These are phyloP conservation scores for Babylonia areolata DNA, from an alignment of 1,140 invertebrate species.

Conservation along the genomic window DNA sequence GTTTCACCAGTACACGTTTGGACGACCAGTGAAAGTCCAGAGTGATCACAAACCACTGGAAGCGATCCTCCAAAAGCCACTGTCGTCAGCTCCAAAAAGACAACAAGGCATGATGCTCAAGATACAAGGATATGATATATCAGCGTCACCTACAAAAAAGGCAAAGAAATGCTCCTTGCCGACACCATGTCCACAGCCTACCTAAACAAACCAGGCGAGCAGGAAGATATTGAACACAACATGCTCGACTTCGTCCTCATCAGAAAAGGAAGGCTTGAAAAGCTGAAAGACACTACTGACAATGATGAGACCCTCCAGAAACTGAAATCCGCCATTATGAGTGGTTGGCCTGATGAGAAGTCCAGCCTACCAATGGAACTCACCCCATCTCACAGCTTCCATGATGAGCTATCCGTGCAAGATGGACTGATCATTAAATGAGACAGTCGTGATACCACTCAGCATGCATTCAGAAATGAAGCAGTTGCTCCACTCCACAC, in stretches of 20 bases:
- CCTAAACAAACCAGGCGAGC: too few species aligned
- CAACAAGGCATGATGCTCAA: conserved; percentile 17
- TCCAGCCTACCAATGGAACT: not conserved
- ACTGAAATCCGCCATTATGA: conserved; percentile 1
- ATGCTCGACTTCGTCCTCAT: too few species aligned
- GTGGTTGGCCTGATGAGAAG: not conserved
- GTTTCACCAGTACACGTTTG: too few species aligned
- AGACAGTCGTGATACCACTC: too few species aligned
- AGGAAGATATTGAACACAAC: too few species aligned
- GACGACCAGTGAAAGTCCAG: not conserved
- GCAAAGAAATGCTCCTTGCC: conserved; percentile 20
- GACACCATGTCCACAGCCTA: conserved; percentile 32
- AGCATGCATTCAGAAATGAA: too few species aligned
- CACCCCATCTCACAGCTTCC: conserved; percentile 8
- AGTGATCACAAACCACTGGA: too few species aligned
- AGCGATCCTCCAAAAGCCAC: not conserved
- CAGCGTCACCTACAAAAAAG: conserved; percentile 3
- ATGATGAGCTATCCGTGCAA: not conserved
- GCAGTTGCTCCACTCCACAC: too few species aligned
- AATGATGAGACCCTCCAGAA: not conserved
- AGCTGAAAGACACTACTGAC: too few species aligned
- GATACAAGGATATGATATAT: not conserved
- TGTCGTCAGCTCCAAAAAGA: not conserved
- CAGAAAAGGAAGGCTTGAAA: too few species aligned
- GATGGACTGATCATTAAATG: too few species aligned